Percentiles rank a stretch among this genome's conserved stretches.
Conservation (phyloP, 2,113 vertebrate species). For the Pomatostomus ruficeps region DNA sequence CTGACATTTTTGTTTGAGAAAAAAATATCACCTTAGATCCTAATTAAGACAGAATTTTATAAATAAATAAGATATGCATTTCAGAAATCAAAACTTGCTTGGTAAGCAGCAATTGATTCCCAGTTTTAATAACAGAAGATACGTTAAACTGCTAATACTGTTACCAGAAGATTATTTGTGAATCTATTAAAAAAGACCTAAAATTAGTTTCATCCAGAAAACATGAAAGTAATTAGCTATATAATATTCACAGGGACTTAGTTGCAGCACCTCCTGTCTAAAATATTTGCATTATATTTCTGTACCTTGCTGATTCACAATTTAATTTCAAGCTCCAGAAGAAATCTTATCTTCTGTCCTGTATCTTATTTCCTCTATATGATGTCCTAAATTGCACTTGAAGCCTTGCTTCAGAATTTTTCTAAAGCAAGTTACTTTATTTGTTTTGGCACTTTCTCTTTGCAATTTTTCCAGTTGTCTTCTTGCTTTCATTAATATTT, state of each 20-base stretch:
- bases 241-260: background rate
- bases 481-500: background rate
- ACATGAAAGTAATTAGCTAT: background rate
- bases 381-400: background rate
- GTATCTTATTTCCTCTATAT: background rate
- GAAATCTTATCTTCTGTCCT: background rate
- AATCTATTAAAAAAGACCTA: background rate
- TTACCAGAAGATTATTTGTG: background rate
- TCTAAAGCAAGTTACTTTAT: background rate
- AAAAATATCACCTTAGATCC: background rate
- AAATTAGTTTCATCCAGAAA: background rate
- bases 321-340: constrained; percentile 17
- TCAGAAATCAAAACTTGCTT: constrained; percentile 2
- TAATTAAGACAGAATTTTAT: background rate
- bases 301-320: background rate
- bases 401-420: background rate
- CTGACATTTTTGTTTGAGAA: background rate
- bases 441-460: background rate
- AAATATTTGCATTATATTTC: background rate
- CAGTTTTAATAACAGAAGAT: background rate
- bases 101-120: background rate
- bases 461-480: background rate
- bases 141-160: background rate
- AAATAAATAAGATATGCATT: background rate
- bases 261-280: background rate